These are phyloP conservation scores for Sinopyrophorus schimmeli DNA, from an alignment of 2,888 invertebrate species.

Conservation along the genomic window DNA sequence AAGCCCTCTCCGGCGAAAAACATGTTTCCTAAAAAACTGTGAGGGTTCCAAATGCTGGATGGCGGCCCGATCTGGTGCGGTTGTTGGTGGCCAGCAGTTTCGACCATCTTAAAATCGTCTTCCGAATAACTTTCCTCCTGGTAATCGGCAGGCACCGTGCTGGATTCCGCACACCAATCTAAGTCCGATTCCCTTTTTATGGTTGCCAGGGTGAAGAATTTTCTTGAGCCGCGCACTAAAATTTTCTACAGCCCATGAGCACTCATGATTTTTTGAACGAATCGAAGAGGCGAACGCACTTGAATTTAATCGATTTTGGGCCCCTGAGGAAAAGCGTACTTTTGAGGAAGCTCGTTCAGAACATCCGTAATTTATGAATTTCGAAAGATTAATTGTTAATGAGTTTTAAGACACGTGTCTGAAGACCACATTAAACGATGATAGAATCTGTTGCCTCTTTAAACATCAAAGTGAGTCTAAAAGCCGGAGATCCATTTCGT, in stretches of 20 bases:
- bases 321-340: too few species aligned
- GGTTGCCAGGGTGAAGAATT: slow-evolving; percentile 49
- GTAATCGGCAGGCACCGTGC: slow-evolving; percentile 40
- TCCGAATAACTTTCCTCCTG: slow-evolving; percentile 44
- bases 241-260: too few species aligned
- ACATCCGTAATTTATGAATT: too few species aligned
- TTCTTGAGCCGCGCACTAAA: neutral
- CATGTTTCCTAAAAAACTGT: slow-evolving; percentile 45
- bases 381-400: slow-evolving; percentile 10
- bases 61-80: slow-evolving; percentile 30
- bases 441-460: slow-evolving; percentile 20
- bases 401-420: slow-evolving; percentile 22
- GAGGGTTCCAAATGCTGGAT: slow-evolving; percentile 37
- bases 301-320: too few species aligned
- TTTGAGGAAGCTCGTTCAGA: too few species aligned
- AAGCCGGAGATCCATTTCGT: slow-evolving; percentile 26
- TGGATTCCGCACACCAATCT: slow-evolving; percentile 50
- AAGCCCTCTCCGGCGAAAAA: slow-evolving; percentile 53
- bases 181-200: slow-evolving; percentile 51
- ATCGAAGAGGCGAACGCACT: too few species aligned
- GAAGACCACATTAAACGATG: slow-evolving; percentile 15
- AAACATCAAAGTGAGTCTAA: slow-evolving; percentile 26
- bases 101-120: slow-evolving; percentile 52
- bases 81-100: slow-evolving; percentile 47
- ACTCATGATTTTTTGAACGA: too few species aligned